Conservation (phyloP, 2,797 vertebrate genomes). For the Chloroceryle inda region DNA sequence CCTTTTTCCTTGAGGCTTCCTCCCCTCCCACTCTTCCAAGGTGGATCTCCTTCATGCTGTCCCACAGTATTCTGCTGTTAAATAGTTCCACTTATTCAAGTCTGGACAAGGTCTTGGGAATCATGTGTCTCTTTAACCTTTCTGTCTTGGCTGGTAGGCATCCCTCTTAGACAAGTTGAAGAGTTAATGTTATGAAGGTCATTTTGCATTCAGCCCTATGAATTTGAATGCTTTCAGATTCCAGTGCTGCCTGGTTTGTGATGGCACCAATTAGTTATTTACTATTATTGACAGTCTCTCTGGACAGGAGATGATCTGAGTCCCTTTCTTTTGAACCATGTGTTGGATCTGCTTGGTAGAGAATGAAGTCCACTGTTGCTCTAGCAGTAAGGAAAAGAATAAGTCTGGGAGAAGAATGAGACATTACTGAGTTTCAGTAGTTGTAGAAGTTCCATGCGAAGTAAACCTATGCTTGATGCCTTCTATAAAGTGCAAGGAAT, state of each 20-base stretch:
- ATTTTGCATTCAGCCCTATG: neutral
- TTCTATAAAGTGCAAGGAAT: neutral
- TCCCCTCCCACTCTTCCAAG: neutral
- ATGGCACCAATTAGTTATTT: neutral
- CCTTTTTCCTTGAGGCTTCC: slow-evolving; percentile 15
- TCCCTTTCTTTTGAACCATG: neutral
- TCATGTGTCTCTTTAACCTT: neutral
- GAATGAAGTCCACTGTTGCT: neutral
- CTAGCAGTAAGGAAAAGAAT: neutral
- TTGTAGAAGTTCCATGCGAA: neutral
- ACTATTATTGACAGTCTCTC: neutral
- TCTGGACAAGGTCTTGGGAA: neutral
- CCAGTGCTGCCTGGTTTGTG: neutral
- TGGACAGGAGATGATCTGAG: neutral
- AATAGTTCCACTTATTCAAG: neutral
- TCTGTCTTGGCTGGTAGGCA: neutral
- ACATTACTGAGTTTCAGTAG: neutral
- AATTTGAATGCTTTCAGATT: neutral
- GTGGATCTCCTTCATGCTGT: neutral
- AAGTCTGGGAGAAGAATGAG: neutral
- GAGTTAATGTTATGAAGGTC: neutral
- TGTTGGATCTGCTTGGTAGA: neutral
- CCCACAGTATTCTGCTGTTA: slow-evolving; percentile 26
- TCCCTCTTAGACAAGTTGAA: neutral
- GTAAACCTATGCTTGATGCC: neutral